phyloP scores from a whole-genome alignment of 2,888 invertebrate species.

The Tenthredo amoena region DNA sequence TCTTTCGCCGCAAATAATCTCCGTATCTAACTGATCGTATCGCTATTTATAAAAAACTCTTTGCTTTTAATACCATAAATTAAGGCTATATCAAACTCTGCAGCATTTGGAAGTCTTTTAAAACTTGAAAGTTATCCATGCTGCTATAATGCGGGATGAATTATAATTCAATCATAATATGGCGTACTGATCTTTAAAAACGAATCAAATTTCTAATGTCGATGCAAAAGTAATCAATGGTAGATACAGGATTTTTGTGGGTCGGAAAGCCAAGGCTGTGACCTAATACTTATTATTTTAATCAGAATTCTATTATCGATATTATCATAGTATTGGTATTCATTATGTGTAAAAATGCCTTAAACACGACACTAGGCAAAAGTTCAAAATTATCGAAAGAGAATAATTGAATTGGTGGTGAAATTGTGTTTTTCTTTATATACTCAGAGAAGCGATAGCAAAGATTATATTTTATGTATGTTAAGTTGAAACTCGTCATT shows the following conservation, averaged over 20 bases:
- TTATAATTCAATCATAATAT: neutral
- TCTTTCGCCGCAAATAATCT: conserved; percentile 8
- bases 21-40: neutral
- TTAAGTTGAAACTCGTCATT: neutral
- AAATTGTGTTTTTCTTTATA: neutral
- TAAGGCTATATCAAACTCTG: neutral
- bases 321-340: neutral
- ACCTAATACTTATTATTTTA: conserved; percentile 45
- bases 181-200: neutral
- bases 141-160: neutral
- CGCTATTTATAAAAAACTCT: neutral
- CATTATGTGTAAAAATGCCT: conserved; percentile 12
- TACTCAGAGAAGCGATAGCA: neutral
- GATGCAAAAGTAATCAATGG: neutral
- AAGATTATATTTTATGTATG: neutral
- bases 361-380: neutral
- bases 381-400: neutral
- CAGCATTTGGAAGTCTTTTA: neutral
- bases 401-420: neutral
- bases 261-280: conserved; percentile 39
- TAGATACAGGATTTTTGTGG: conserved; percentile 44
- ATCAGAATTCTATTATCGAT: conserved; percentile 26
- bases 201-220: neutral
- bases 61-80: neutral
- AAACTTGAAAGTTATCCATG: neutral